Evolutionary conservation across 92 coral and sea anemone species (phyloP).

Genomic region (Montipora capitata): DNA sequence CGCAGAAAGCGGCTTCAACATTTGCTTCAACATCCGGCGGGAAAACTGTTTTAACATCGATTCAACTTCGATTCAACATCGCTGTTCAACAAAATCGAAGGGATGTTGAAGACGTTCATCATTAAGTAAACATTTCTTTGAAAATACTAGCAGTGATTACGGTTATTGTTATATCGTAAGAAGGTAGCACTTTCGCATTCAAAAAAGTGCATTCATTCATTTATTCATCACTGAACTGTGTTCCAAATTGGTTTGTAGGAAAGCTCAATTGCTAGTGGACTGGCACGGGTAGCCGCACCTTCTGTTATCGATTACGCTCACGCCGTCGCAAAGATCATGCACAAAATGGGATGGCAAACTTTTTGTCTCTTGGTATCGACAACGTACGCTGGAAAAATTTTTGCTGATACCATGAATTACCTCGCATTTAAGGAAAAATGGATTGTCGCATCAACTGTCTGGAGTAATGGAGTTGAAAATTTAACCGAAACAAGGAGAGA

Average conservation of each 20-base stretch:
- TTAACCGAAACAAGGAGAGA: neutral
- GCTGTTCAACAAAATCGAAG: too few relatives aligned
- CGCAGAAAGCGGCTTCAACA: too few relatives aligned
- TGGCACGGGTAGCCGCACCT: slow-evolving; percentile 34
- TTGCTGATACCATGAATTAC: slow-evolving; percentile 38
- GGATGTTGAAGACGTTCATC: too few relatives aligned
- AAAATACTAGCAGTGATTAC: too few relatives aligned
- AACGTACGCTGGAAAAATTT: slow-evolving; percentile 51
- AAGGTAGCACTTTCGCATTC: too few relatives aligned
- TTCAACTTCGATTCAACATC: too few relatives aligned
- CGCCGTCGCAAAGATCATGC: slow-evolving; percentile 53
- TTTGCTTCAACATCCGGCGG: too few relatives aligned
- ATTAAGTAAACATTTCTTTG: too few relatives aligned
- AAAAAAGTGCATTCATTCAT: too few relatives aligned
- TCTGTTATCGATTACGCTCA: slow-evolving; percentile 49
- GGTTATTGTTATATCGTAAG: too few relatives aligned
- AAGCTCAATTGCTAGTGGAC: slow-evolving; percentile 20
- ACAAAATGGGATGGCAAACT: slow-evolving; percentile 81
- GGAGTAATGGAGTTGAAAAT: slow-evolving; percentile 32
- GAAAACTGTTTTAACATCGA: too few relatives aligned
- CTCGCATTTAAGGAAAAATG: slow-evolving; percentile 51
- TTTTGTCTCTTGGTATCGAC: slow-evolving; percentile 54
- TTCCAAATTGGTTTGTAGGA: slow-evolving; percentile 4
- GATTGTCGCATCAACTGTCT: slow-evolving; percentile 9
- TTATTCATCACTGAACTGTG: too few relatives aligned